Evolutionary conservation across 2,113 vertebrate species (phyloP).

Genomic region (Bujurquina vittata): DNA sequence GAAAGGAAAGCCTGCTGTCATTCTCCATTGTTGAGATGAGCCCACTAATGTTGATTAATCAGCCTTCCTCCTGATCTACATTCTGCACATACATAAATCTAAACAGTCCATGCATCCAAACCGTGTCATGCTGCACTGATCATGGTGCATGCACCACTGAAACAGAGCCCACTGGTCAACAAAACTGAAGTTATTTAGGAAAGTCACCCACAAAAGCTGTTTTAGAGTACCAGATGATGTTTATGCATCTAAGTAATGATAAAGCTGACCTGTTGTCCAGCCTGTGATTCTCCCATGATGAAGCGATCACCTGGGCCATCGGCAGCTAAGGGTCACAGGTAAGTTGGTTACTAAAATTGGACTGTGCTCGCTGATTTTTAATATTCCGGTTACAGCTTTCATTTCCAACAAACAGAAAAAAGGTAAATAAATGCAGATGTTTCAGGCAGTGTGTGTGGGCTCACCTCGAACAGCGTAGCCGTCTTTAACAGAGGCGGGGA

Average conservation of each 20-base stretch:
- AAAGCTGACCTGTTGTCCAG: slow-evolving; percentile 91
- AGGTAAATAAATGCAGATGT: not conserved
- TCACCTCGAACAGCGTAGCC: slow-evolving; percentile 98
- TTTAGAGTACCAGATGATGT: not conserved
- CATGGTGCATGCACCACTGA: not conserved
- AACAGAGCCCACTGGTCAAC: not conserved
- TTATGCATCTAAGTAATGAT: not conserved
- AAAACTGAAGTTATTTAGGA: not conserved
- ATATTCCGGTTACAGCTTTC: not conserved
- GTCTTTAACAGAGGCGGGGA: slow-evolving; percentile 98
- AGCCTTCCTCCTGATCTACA: not conserved
- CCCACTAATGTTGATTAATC: not conserved
- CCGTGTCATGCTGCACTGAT: not conserved
- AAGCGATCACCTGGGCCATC: slow-evolving; percentile 98
- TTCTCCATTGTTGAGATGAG: not conserved
- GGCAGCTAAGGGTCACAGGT: slow-evolving; percentile 85
- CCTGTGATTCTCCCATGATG: slow-evolving; percentile 98
- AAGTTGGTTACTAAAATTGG: slow-evolving; percentile 22
- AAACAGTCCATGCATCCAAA: not conserved
- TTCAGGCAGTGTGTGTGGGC: not conserved
- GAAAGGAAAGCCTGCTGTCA: too few relatives aligned
- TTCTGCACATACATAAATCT: not conserved
- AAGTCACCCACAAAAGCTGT: not conserved
- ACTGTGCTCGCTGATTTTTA: not conserved
- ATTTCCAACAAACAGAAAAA: not conserved